These are phyloP conservation scores for Notothenia coriiceps DNA, from an alignment of 2,113 vertebrate genomes.

Conservation along the genomic window DNA sequence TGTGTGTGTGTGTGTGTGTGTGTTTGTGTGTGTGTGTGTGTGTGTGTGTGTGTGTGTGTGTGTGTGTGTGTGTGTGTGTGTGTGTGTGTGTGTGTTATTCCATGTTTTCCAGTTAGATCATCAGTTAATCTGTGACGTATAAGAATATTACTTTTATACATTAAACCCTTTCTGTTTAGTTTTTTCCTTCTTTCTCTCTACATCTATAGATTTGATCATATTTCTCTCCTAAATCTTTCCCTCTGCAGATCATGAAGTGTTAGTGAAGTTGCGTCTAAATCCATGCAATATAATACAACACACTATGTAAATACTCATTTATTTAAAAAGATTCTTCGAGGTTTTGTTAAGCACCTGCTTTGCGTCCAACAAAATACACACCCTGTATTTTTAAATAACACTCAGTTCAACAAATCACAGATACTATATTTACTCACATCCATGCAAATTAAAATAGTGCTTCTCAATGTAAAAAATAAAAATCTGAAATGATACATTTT, in stretches of 20 bases:
- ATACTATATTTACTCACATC: background rate
- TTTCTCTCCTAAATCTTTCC: background rate
- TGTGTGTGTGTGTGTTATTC: too few species aligned
- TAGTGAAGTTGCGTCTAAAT: background rate
- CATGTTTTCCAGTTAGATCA: conserved; percentile 1
- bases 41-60: conserved; percentile 11
- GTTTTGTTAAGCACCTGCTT: background rate
- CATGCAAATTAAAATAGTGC: background rate
- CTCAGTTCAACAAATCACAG: background rate
- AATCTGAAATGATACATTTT: background rate
- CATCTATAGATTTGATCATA: background rate
- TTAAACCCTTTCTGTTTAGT: background rate
- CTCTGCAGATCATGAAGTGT: background rate
- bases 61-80: conserved; percentile 18
- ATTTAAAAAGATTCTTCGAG: background rate
- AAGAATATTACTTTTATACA: background rate
- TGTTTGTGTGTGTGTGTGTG: conserved; percentile 11
- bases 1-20: background rate
- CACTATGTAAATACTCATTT: background rate
- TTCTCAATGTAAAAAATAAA: background rate
- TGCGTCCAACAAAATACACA: background rate
- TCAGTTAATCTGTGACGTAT: background rate
- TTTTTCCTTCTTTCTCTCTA: background rate
- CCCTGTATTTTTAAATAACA: background rate
- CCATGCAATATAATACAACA: background rate